phyloP scores from a whole-genome alignment of 2,113 vertebrate genomes.

The Tetrao urogallus region DNA sequence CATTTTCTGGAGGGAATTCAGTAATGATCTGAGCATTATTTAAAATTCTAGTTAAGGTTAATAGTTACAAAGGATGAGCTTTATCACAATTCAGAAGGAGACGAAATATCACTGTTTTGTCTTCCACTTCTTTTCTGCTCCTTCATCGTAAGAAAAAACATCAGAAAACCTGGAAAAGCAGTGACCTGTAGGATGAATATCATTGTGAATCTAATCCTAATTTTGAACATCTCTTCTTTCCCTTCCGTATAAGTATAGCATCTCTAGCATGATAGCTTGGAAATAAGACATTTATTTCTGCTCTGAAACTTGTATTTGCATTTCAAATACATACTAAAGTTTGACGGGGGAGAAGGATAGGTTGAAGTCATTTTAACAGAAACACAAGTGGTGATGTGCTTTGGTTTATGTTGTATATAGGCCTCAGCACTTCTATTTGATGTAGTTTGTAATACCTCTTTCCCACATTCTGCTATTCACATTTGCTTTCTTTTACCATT shows the following conservation, averaged over 20 bases:
- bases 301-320: neutral
- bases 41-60: neutral
- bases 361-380: neutral
- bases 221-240: neutral
- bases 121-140: neutral
- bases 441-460: neutral
- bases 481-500: neutral
- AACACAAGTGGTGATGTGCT: neutral
- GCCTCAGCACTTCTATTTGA: slow-evolving; percentile 1
- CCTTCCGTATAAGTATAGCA: neutral
- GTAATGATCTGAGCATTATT: neutral
- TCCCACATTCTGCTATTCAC: slow-evolving; percentile 36
- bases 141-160: neutral
- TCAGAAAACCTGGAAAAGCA: neutral
- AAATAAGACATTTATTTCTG: neutral
- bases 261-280: neutral
- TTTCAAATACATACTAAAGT: neutral
- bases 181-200: neutral
- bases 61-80: neutral
- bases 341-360: neutral
- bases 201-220: neutral
- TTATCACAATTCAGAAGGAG: neutral
- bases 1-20: neutral
- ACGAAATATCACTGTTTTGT: neutral
- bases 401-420: neutral